Percentiles rank a stretch among this genome's conserved stretches.
phyloP scores from a whole-genome alignment of 2,113 vertebrate species.

The Anthoscopus minutus region DNA sequence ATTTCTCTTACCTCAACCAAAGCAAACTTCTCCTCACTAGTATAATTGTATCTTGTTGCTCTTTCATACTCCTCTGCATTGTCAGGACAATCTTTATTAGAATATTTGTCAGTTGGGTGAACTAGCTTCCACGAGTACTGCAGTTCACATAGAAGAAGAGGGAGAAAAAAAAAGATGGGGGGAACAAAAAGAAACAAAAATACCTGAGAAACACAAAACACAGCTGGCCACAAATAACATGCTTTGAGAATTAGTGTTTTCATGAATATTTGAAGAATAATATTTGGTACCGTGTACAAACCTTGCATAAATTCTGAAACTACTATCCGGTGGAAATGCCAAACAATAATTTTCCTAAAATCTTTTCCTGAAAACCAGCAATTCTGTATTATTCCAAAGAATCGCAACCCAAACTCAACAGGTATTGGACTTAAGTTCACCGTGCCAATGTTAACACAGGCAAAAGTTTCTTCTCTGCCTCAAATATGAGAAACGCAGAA shows the following conservation, averaged over 20 bases:
- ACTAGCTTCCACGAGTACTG: conserved; percentile 90
- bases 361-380: not conserved
- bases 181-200: not conserved
- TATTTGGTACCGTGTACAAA: not conserved
- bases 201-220: not conserved
- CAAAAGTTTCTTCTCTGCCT: not conserved
- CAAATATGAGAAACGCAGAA: not conserved
- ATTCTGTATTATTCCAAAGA: not conserved
- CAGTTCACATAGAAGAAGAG: not conserved
- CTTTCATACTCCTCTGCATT: conserved; percentile 87
- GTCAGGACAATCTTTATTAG: conserved; percentile 88
- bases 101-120: conserved; percentile 88
- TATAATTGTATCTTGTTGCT: conserved; percentile 88
- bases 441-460: not conserved
- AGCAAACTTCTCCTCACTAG: conserved; percentile 86
- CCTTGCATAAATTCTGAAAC: not conserved
- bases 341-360: not conserved
- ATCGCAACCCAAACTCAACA: not conserved
- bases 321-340: not conserved
- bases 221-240: not conserved
- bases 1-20: conserved; percentile 78
- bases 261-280: not conserved
- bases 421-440: not conserved
- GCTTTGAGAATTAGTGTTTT: not conserved
- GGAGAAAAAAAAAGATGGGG: not conserved